Conservation (phyloP, 2,797 vertebrate genomes). For the Margarornis squamiger region DNA sequence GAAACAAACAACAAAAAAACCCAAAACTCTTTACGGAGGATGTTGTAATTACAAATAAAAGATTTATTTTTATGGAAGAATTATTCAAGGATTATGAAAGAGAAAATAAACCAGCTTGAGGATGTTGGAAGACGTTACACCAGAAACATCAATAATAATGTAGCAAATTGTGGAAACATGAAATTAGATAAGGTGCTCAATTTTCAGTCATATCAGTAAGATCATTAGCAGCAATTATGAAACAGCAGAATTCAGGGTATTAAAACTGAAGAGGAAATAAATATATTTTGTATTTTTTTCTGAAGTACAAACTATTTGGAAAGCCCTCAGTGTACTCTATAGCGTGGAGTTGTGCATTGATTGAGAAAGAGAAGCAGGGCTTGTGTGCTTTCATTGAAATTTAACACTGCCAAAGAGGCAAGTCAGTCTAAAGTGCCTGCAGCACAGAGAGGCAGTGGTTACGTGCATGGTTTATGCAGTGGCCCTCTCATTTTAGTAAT, state of each 20-base stretch:
- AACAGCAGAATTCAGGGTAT: not conserved
- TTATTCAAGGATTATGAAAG: not conserved
- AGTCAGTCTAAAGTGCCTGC: not conserved
- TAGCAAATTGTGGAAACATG: not conserved
- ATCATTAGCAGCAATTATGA: constrained; percentile 4
- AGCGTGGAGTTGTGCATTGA: not conserved
- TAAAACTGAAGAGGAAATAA: not conserved
- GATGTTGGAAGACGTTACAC: not conserved
- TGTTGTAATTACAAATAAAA: not conserved
- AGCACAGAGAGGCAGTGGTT: not conserved
- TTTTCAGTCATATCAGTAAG: not conserved
- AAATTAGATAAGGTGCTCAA: constrained; percentile 7
- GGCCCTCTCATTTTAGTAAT: not conserved
- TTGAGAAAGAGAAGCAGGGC: not conserved
- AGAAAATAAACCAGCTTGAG: not conserved
- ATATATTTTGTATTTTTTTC: not conserved
- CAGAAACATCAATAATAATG: not conserved
- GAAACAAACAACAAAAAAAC: not conserved
- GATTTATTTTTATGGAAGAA: constrained; percentile 51
- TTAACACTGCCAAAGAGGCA: not conserved
- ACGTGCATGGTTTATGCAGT: not conserved
- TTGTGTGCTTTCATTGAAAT: not conserved
- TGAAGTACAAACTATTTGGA: not conserved
- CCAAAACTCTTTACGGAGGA: not conserved
- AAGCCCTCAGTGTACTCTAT: not conserved